phyloP scores from a whole-genome alignment of 2,113 vertebrate genomes.

The Elaphurus davidianus region DNA sequence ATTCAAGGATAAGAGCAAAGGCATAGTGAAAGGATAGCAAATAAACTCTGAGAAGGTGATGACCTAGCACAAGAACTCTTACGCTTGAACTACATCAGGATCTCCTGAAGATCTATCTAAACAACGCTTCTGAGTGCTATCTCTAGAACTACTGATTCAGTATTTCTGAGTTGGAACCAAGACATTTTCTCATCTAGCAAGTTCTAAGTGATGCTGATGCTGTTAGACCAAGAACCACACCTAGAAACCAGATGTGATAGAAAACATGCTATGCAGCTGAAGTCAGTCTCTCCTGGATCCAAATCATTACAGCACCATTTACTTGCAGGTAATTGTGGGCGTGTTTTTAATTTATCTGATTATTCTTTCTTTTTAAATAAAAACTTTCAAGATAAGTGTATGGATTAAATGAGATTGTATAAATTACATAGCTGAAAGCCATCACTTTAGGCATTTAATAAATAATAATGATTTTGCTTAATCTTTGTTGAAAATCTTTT shows the following conservation, averaged over 20 bases:
- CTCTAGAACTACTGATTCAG: too few species aligned
- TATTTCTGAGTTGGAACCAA: neutral
- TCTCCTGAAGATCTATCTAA: neutral
- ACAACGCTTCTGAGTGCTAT: neutral
- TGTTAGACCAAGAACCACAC: neutral
- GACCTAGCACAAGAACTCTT: too few species aligned
- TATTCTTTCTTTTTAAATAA: neutral
- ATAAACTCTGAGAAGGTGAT: neutral
- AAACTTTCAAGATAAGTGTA: neutral
- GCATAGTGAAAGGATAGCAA: neutral
- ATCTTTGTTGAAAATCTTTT: neutral
- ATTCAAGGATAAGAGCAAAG: neutral
- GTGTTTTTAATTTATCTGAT: neutral
- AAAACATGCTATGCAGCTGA: neutral
- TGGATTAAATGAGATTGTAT: neutral
- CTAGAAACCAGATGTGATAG: neutral
- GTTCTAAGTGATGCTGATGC: too few species aligned
- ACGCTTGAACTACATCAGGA: too few species aligned
- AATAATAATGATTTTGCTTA: neutral
- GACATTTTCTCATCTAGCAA: neutral
- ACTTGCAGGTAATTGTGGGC: neutral
- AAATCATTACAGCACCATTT: neutral
- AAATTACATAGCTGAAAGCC: neutral
- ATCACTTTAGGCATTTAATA: neutral
- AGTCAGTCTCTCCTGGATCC: neutral